Evolutionary conservation across 2,113 vertebrate genomes (phyloP).

Genomic region (Mustelus asterias): DNA sequence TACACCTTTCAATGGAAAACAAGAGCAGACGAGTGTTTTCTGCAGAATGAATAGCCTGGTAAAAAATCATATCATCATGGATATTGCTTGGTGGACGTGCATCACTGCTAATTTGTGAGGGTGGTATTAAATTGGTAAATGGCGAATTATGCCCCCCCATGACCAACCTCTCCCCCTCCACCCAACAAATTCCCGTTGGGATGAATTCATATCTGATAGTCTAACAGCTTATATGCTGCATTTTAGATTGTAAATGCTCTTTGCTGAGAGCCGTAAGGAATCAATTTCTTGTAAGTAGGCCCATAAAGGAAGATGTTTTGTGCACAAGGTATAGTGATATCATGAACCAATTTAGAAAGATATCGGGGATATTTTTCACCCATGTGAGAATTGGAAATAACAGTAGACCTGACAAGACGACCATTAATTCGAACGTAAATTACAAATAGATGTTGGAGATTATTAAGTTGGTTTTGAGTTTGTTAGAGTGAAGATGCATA

Average conservation of each 20-base stretch:
- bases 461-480: neutral
- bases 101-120: neutral
- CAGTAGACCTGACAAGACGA: neutral
- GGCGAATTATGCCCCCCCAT: neutral
- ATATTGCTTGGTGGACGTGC: neutral
- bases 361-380: neutral
- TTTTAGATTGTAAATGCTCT: neutral
- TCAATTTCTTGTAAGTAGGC: neutral
- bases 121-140: neutral
- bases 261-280: neutral
- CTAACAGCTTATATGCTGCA: neutral
- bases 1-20: neutral
- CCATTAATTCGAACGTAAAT: neutral
- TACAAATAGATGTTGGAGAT: neutral
- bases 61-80: conserved; percentile 1
- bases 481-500: neutral
- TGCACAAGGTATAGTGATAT: neutral
- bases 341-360: neutral
- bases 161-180: too few relatives aligned
- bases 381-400: neutral
- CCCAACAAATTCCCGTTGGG: neutral
- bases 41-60: conserved; percentile 1
- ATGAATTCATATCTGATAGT: neutral
- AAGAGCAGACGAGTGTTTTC: neutral
- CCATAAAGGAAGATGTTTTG: neutral